Conservation (phyloP, 2,113 vertebrate species). For the Ardeotis arabs region DNA sequence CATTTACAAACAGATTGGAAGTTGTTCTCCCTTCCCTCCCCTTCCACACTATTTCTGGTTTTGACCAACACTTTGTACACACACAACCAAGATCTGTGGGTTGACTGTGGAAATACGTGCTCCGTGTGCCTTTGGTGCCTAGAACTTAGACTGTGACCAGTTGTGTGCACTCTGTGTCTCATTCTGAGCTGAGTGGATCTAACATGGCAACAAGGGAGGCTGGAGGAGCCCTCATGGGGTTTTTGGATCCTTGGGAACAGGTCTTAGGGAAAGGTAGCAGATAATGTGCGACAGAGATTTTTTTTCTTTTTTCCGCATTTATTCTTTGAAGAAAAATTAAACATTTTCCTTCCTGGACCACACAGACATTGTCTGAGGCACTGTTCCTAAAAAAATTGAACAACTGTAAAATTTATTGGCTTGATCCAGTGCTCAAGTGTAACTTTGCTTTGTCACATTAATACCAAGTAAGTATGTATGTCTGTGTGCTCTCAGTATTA, state of each 20-base stretch:
- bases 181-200: not conserved
- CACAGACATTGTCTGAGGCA: not conserved
- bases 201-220: not conserved
- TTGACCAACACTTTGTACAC: not conserved
- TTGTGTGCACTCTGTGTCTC: not conserved
- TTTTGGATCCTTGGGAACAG: not conserved
- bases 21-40: not conserved
- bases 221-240: not conserved
- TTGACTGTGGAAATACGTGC: not conserved
- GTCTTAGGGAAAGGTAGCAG: not conserved
- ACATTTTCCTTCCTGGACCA: not conserved
- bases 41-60: not conserved
- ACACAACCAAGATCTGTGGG: rapidly evolving
- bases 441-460: not conserved
- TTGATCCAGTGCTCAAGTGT: not conserved
- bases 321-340: not conserved
- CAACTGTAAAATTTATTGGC: not conserved
- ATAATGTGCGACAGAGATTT: not conserved
- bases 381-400: not conserved
- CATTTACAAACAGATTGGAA: not conserved
- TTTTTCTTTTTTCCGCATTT: not conserved
- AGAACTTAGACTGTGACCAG: not conserved
- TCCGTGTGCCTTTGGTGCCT: not conserved
- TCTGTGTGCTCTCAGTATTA: not conserved
- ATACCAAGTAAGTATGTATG: not conserved